Evolutionary conservation across 2,888 invertebrate species (phyloP).

Genomic region (Coenonympha glycerion): DNA sequence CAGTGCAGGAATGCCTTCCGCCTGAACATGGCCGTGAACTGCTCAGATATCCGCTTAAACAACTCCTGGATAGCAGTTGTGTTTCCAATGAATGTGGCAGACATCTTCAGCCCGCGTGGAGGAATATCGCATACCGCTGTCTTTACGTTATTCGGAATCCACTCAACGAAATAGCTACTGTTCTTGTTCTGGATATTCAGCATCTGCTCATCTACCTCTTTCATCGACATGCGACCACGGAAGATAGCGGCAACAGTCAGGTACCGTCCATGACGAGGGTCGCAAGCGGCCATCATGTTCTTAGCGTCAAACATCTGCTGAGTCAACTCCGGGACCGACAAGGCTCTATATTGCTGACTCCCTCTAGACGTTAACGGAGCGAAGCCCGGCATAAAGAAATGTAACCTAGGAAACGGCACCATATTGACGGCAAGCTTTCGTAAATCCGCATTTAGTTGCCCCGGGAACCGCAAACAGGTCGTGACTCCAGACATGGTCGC

Average conservation of each 20-base stretch:
- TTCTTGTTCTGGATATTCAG: conserved; percentile 85
- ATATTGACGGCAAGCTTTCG: conserved; percentile 64
- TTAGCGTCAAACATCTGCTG: conserved; percentile 94
- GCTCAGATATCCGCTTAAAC: conserved; percentile 89
- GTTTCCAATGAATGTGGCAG: conserved; percentile 90
- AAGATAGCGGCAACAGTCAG: conserved; percentile 92
- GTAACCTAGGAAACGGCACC: conserved; percentile 83
- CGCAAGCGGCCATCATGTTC: conserved; percentile 97
- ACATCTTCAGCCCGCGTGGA: conserved; percentile 84
- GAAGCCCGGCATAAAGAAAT: conserved; percentile 76
- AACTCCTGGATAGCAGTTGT: conserved; percentile 90
- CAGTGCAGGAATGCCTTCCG: conserved; percentile 97
- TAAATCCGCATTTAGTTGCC: conserved; percentile 83
- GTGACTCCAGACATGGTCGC: conserved; percentile 63
- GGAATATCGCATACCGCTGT: conserved; percentile 88
- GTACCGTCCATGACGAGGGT: conserved; percentile 91
- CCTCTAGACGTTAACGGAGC: conserved; percentile 85
- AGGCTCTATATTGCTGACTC: conserved; percentile 87
- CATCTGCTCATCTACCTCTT: conserved; percentile 90
- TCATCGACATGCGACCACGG: conserved; percentile 94
- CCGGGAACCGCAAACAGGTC: conserved; percentile 60
- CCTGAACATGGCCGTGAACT: conserved; percentile 93
- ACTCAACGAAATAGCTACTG: conserved; percentile 84
- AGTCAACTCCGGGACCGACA: conserved; percentile 92
- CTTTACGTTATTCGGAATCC: conserved; percentile 88